Base-by-base conservation (phyloP, 2,797 vertebrate species). In the Siniperca obscura region DNA sequence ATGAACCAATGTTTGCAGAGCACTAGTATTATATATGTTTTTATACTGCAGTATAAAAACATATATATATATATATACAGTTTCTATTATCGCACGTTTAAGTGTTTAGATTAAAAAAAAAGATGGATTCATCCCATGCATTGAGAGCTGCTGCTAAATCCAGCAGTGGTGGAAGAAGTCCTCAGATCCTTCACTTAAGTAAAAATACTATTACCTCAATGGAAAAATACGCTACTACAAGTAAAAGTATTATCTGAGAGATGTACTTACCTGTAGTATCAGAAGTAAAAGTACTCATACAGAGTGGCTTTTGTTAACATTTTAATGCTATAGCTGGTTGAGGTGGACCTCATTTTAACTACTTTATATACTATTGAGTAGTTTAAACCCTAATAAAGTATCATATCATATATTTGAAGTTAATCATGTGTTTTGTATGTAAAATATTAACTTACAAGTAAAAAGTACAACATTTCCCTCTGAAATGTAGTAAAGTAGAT, bases 1-100 rank as follows among this genome's bases (percentile, higher is more conserved):
- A 56, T 30, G 7, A 89, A 74, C 44, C 22, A 44, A 16, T 52
- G 2, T 64, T 78, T 68, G 36, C 66, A 57, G 25, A 70, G 8
- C 0, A 25, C 3, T 71, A 36, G 27, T 38, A 30, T 72, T 70
- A 21, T 55, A 67, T 53, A 56, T 79, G 13, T n/a, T 42, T 76
- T 48, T 34, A 55, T 74, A 36, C 11, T n/a, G 13, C 46, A 1
- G 17, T 40, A 52, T 19, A 22, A 78, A 52, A 60, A 73, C 46
- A 48, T 68, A 17, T 27, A 27, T 30, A 30, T 30, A 30, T 30
- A 30, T 30, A 30, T 30, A 30, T 30, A 30, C 5, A 55, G 6
- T 52, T 82, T n/a, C 9, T 46, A 55, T 53, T 8, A 27, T 44
- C 4, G 19, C 2, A 10, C 40, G 48, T 52, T n/a, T 69, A n/a